These are phyloP conservation scores for Nephrotoma appendiculata DNA, from an alignment of 2,888 invertebrate species.

Conservation along the genomic window DNA sequence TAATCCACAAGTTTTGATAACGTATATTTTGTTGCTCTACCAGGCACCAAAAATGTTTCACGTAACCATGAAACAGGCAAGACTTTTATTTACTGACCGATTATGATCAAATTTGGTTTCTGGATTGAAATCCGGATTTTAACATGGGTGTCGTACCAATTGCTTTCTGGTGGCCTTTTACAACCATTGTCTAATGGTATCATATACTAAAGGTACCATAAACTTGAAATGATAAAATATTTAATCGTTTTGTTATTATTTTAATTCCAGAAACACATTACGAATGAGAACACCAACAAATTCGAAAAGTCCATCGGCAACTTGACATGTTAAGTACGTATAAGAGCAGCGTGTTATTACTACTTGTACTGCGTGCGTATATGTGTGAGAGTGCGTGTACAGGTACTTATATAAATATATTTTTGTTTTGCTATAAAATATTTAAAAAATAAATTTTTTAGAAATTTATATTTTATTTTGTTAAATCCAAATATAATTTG, in stretches of 20 bases:
- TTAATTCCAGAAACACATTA: slow-evolving; percentile 23
- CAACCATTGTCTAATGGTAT: neutral
- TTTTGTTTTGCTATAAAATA: neutral
- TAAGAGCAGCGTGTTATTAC: neutral
- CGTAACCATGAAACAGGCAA: too few species aligned
- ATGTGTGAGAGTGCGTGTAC: neutral
- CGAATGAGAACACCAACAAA: slow-evolving; percentile 28
- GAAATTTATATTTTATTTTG: neutral
- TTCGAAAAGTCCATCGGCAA: slow-evolving; percentile 23
- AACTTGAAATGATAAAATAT: neutral
- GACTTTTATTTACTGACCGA: too few species aligned
- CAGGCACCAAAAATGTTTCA: too few species aligned
- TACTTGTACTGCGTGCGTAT: neutral
- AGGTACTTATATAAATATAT: neutral
- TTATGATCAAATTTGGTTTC: too few species aligned
- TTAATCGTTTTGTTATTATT: neutral
- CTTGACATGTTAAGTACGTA: neutral
- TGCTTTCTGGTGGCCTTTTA: too few species aligned
- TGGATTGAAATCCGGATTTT: too few species aligned
- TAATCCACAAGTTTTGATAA: too few species aligned
- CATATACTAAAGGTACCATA: too few species aligned
- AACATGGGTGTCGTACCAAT: too few species aligned
- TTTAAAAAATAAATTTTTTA: neutral
- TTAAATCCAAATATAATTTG: neutral
- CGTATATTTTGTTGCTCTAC: too few species aligned